Conservation (phyloP, 2,888 invertebrate species). For the Epicampocera succincta region DNA sequence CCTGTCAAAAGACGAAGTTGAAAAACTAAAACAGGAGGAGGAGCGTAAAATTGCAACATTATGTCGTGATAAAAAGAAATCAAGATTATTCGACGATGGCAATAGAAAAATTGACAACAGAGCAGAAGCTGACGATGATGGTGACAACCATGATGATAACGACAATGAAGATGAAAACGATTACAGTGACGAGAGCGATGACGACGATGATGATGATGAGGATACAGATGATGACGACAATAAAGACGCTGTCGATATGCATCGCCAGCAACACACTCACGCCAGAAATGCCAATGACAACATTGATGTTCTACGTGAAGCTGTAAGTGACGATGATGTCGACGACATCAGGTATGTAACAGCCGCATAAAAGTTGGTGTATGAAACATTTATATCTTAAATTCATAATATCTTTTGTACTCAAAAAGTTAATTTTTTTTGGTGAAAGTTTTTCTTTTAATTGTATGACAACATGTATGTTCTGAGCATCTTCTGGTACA, state of each 20-base stretch:
- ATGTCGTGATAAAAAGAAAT: constrained; percentile 81
- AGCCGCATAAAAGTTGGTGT: constrained; percentile 53
- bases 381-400: constrained; percentile 21
- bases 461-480: constrained; percentile 41
- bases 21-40: constrained; percentile 96
- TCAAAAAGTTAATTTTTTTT: constrained; percentile 61
- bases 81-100: constrained; percentile 78
- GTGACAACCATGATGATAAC: constrained; percentile 64
- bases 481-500: constrained; percentile 26
- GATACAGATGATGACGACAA: constrained; percentile 71
- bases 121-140: constrained; percentile 69
- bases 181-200: constrained; percentile 55
- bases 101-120: constrained; percentile 76
- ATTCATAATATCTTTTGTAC: constrained; percentile 25
- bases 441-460: constrained; percentile 68
- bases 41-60: constrained; percentile 90
- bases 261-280: constrained; percentile 65
- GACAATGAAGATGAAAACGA: constrained; percentile 65
- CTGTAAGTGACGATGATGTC: constrained; percentile 71
- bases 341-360: constrained; percentile 78
- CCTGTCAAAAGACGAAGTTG: constrained; percentile 95
- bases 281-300: constrained; percentile 63
- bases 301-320: constrained; percentile 66
- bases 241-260: constrained; percentile 68
- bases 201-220: constrained; percentile 67